Evolutionary conservation across 2,113 vertebrate genomes (phyloP).

Genomic region (Podarcis muralis): DNA sequence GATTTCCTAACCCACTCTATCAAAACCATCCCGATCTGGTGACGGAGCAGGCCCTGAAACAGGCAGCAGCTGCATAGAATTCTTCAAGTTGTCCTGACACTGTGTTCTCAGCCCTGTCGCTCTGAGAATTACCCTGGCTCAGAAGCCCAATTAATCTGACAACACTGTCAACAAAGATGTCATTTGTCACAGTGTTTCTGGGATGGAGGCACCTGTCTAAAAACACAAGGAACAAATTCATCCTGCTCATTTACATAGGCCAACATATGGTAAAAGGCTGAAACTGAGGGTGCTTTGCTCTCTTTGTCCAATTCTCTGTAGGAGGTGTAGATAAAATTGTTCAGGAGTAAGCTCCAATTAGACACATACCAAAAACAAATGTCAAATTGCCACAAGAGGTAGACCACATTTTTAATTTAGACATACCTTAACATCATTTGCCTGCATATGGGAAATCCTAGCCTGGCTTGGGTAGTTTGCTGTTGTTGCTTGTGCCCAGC

Average conservation of each 20-base stretch:
- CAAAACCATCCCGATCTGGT: conserved; percentile 36
- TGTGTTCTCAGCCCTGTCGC: conserved; percentile 58
- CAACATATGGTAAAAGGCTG: conserved; percentile 74
- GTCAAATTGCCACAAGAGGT: background rate
- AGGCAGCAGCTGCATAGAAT: conserved; percentile 55
- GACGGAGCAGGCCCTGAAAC: conserved; percentile 40
- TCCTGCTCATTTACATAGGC: conserved; percentile 68
- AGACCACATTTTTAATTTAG: background rate
- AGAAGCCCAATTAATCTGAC: conserved; percentile 64
- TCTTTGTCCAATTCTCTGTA: conserved; percentile 40
- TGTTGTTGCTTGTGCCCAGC: background rate
- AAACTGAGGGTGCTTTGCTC: conserved; percentile 39
- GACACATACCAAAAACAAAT: background rate
- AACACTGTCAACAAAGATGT: conserved; percentile 69
- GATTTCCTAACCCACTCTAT: conserved; percentile 60
- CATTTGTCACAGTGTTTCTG: conserved; percentile 63
- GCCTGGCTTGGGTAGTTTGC: background rate
- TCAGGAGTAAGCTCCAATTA: background rate
- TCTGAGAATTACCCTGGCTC: conserved; percentile 64
- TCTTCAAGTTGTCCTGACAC: conserved; percentile 54
- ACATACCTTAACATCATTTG: background rate
- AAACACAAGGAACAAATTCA: conserved; percentile 67
- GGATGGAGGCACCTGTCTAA: conserved; percentile 73
- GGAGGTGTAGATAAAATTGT: background rate
- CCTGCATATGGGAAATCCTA: background rate